Conservation (phyloP, 2,888 invertebrate species). For the Drosophila melanosoma region DNA sequence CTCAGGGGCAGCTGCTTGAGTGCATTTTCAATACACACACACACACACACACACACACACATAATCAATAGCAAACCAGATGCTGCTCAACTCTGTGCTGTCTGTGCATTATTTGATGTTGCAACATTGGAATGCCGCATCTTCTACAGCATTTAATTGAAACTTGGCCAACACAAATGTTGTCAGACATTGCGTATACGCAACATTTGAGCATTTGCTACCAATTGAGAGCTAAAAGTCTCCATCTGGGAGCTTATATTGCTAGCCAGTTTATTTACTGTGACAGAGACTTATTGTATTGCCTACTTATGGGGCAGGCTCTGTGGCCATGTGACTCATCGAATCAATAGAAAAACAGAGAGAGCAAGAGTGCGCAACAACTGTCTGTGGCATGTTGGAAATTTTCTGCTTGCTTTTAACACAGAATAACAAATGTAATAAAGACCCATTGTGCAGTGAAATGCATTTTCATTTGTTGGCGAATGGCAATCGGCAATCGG, state of each 20-base stretch:
- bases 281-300: conserved; percentile 6
- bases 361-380: neutral
- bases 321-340: conserved; percentile 18
- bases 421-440: neutral
- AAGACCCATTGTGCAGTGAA: neutral
- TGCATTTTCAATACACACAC: conserved; percentile 42
- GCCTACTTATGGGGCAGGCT: conserved; percentile 7
- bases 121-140: neutral
- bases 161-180: neutral
- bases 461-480: conserved; percentile 11
- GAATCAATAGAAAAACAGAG: neutral
- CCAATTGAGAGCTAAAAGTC: neutral
- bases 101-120: conserved; percentile 2
- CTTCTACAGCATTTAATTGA: conserved; percentile 2
- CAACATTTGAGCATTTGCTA: conserved; percentile 8
- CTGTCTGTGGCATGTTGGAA: conserved; percentile 3
- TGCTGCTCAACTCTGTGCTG: neutral
- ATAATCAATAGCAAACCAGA: conserved; percentile 58
- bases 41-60: conserved; percentile 40
- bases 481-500: neutral
- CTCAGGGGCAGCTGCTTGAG: conserved; percentile 30
- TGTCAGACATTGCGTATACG: conserved; percentile 29
- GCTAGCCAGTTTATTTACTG: neutral
- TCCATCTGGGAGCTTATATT: neutral
- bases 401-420: neutral